Evolutionary conservation across 2,888 invertebrate genomes (phyloP).

Genomic region (Hecatera dysodea): DNA sequence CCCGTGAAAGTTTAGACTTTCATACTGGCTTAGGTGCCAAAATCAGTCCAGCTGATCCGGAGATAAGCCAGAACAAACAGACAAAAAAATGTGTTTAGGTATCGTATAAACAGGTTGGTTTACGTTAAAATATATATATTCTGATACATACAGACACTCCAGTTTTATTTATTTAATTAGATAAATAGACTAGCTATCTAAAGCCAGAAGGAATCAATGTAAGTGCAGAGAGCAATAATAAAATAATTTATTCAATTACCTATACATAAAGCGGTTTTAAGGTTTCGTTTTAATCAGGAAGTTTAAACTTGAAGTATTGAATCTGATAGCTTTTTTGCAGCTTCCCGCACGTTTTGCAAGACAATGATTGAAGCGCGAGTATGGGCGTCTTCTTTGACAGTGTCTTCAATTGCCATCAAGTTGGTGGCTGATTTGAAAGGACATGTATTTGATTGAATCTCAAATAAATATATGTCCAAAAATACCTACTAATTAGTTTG

Average conservation of each 20-base stretch:
- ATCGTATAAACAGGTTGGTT: no score
- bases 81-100: no score
- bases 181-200: no score
- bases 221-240: neutral
- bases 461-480: neutral
- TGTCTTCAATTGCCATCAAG: no score
- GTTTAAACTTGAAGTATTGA: constrained; percentile 51
- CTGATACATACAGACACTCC: no score
- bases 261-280: constrained; percentile 12
- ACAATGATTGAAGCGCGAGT: constrained; percentile 1
- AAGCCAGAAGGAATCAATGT: neutral
- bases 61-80: no score
- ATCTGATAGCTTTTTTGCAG: constrained; percentile 48
- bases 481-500: no score
- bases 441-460: neutral
- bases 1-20: no score
- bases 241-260: constrained; percentile 18
- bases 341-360: constrained; percentile 43
- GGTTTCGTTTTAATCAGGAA: constrained; percentile 59
- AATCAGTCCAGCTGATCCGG: no score
- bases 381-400: neutral
- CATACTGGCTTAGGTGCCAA: no score
- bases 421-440: neutral
- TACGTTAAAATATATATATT: no score
- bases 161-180: no score